phyloP scores from a whole-genome alignment of 2,113 vertebrate genomes.

The Microcebus tavaratra region DNA sequence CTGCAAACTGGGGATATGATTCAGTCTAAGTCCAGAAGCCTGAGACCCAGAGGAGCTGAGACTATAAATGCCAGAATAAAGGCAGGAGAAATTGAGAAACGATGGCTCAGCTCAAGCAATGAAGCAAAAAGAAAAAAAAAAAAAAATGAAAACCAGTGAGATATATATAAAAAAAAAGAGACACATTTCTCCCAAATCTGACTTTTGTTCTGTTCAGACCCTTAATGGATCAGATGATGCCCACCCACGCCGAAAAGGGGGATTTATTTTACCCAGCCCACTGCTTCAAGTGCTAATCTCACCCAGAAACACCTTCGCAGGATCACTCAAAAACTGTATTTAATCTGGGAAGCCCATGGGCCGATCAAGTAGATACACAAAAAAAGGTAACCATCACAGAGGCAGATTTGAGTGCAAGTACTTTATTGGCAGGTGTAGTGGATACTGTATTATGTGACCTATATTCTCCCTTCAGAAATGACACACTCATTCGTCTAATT shows the following conservation, averaged over 20 bases:
- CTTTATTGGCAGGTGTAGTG: not conserved
- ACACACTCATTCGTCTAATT: not conserved
- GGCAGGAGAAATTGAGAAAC: not conserved
- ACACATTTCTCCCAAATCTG: not conserved
- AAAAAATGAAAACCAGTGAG: too few relatives aligned
- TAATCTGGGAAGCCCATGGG: not conserved
- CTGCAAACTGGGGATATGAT: not conserved
- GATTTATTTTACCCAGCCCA: not conserved
- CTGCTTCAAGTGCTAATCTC: not conserved
- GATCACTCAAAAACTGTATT: not conserved
- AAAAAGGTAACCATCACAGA: not conserved
- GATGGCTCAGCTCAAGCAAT: not conserved
- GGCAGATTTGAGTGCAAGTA: not conserved
- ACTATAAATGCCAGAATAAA: not conserved
- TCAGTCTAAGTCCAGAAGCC: not conserved
- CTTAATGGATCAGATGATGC: not conserved
- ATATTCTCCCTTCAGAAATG: not conserved
- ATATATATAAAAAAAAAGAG: not conserved
- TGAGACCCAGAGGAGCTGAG: not conserved
- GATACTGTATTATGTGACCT: not conserved
- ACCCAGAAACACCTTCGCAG: not conserved
- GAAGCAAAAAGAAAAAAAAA: too few relatives aligned
- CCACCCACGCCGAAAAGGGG: too few relatives aligned
- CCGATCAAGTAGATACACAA: not conserved
- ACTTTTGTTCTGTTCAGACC: not conserved